Evolutionary conservation across 2,797 vertebrate species (phyloP), one percentile per base, ranked within the genome.

Genomic region (Acrossocheilus wenchowensis): DNA sequence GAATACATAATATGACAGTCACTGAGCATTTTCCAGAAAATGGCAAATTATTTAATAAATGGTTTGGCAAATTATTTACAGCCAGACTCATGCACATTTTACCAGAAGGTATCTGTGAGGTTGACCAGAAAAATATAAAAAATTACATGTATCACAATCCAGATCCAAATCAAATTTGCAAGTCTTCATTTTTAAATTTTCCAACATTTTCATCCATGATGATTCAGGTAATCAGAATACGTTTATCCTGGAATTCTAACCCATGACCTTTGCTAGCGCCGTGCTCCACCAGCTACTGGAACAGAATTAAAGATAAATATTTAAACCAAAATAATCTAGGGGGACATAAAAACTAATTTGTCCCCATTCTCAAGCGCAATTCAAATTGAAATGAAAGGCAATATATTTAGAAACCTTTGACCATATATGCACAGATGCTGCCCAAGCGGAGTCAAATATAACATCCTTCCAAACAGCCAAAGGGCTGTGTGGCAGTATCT

Each of bases 401-500:
- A 68, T 74, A 83, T 43, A 83, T 87, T 85, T 88, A 30, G 81
- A 81, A 74, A 75, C 41, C 64, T 85, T 82, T 82, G 78, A 78
- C 69, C 82, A 50, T 72, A 50, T 82, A 82, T 43, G 52, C 66
- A 84, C 60, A 80, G 75, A 64, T 73, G 81, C 71, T 43, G 68
- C 75, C 81, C 60, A 80, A 78, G 78, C 39, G 2, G 66, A 83
- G 83, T 90, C 85, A 80, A 83, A 84, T 77, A 79, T 87, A 84
- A 60, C 81, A 85, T 82, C 82, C 77, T 69, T 90, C 52, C 72
- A 78, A 87, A 82, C 78, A 81, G 87, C 86, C 84, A 89, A 88
- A 87, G 78, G 87, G 84, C 86, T 89, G 88, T 88, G 87, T 78
- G 71, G 81, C 54, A 48, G 64, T 73, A 83, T 86, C 93, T 92